Conservation (phyloP, 2,888 invertebrate species). For the Willowsia nigromaculata region DNA sequence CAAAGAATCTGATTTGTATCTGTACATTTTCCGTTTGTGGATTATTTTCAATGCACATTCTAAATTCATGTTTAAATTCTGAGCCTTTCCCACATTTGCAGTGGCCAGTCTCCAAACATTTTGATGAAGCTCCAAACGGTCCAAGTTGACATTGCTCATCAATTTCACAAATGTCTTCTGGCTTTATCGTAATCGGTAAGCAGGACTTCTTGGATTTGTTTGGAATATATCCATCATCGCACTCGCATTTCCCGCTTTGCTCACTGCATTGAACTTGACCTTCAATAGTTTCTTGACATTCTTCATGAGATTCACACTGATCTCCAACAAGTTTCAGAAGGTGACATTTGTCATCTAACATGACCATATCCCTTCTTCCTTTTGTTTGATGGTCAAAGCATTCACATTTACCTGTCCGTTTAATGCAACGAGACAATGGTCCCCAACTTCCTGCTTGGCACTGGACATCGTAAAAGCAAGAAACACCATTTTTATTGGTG, state of each 20-base stretch:
- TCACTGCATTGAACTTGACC: slow-evolving; percentile 52
- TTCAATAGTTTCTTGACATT: slow-evolving; percentile 45
- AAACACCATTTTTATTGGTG: too few relatives aligned
- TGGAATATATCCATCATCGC: slow-evolving; percentile 9
- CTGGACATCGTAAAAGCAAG: slow-evolving; percentile 61
- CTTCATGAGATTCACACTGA: slow-evolving; percentile 40
- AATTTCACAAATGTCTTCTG: slow-evolving; percentile 34
- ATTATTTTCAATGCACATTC: background rate
- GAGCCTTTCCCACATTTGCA: background rate
- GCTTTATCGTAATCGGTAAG: slow-evolving; percentile 29
- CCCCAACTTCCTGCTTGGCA: slow-evolving; percentile 66
- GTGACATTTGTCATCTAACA: slow-evolving; percentile 31
- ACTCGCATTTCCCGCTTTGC: background rate
- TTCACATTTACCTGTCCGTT: slow-evolving; percentile 34
- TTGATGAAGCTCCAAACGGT: background rate
- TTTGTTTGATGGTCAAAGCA: slow-evolving; percentile 25
- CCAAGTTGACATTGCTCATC: slow-evolving; percentile 48
- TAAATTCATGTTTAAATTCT: background rate
- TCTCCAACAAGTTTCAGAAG: slow-evolving; percentile 40
- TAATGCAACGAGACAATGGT: slow-evolving; percentile 39
- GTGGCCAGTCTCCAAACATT: background rate
- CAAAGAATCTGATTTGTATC: background rate
- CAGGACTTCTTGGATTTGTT: slow-evolving; percentile 3
- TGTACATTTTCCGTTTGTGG: background rate
- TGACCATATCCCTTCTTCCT: background rate